Base-by-base conservation (phyloP, 2,113 vertebrate species). In the Elachura formosa region DNA sequence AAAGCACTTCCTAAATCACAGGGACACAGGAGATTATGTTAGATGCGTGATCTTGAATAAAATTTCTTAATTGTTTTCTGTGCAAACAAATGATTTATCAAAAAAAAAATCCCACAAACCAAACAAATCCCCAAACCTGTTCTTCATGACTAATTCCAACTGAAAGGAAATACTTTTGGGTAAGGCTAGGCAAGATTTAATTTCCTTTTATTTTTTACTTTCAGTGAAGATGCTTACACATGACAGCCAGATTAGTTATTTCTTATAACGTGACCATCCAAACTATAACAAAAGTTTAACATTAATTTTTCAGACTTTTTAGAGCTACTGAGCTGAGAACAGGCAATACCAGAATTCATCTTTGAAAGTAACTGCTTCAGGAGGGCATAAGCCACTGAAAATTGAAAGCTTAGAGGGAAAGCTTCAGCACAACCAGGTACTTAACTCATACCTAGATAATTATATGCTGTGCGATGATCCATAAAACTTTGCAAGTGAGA, bases 371-470 rank as follows among this genome's bases (percentile, higher is more conserved):
- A 64, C 34, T 87, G 29, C 62, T 87, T 79, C 82, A 73, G 81
- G 26, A 89, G 31, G 8, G 22, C n/a, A 26, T 84, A 89, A 94
- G 54, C 54, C 74, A 48, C 74, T 55, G 91, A 85, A 89, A 91
- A 96, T 89, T 94, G 78, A 14, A 85, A 59, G 78, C 71, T 82
- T 91, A 89, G 54, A 5, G 12, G 13, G 8, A 83, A 91, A 75
- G 23, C 26, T 80, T 28, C 17, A 5, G 20, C 52, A 14, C 7
- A 67, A 49, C 9, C 21, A 56, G 28, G 12, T 64, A 40, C 28
- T 56, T 72, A 41, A 68, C 54, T 81, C 43, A 91, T 59, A 62
- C 19, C 68, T 77, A 38, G 41, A 16, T 79, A 51, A 54, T 40
- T 24, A 46, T 55, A 29, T 0, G 0, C 16, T 84, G 45, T 86